Evolutionary conservation across 2,888 invertebrate species (phyloP), one percentile per base, ranked within the genome.

Genomic region (Nemapogon koenigi): DNA sequence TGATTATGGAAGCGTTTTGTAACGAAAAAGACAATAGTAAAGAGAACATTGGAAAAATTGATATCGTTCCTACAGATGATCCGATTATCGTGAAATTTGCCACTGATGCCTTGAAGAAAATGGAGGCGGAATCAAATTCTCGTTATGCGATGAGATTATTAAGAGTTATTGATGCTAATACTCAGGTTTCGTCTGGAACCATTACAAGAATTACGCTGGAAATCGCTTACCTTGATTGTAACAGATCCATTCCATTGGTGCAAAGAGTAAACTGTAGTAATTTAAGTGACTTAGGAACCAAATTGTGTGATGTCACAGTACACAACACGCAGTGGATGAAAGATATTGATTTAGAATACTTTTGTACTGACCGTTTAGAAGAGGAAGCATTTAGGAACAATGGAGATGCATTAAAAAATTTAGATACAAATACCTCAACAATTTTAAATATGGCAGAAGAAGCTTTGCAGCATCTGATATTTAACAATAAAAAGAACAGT

Each of bases 1-100:
- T 73, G 50, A 59, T 84, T 11, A 45, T 81, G 4, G 76, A 69
- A 43, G 70, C 71, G 3, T 73, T 76, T 45, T 84, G 84, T 52
- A 66, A 71, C 37, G 69, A 64, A 36, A 42, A 50, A 14, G 50
- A 50, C 35, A 52, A 4, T 28, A 4, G 50, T 41, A 51, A 47
- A 22, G 41, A 31, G 17, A 35, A 46, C 26, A 30, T 50, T 10
- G 47, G 50, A 11, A 55, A 51, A 46, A 41, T 52, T 33, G 46
- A 49, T 19, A 33, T 16, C 19, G 45, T 72, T 37, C 47, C 59
- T 22, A 29, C 49, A n/a, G 43, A 66, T 41, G 71, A 71, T 46
- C 59, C 55, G 16, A 40, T 68, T 8, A 50, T 72, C 14, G 39
- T 50, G 15, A 53, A 51, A 25, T 39, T 66, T 17, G 48, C 53